phyloP scores from a whole-genome alignment of 2,113 vertebrate species.

The Hippocampus guttulatus region DNA sequence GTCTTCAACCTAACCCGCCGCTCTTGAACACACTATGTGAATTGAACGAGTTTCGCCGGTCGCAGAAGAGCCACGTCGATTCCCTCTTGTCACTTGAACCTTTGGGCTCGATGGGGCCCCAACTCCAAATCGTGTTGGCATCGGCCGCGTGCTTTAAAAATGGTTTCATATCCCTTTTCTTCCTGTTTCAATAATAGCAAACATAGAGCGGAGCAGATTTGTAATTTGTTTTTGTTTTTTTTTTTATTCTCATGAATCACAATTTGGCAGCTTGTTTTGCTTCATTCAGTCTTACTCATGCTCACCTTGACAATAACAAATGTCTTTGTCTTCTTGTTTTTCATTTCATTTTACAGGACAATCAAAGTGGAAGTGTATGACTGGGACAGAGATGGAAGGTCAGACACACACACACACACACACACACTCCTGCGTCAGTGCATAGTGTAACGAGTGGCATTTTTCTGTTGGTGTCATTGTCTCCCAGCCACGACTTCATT shows the following conservation, averaged over 20 bases:
- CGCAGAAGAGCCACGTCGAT: too few relatives aligned
- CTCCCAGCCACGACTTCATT: slow-evolving; percentile 89
- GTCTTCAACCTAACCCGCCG: too few relatives aligned
- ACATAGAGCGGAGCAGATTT: neutral
- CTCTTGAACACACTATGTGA: too few relatives aligned
- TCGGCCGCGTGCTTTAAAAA: neutral
- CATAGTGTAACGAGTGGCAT: neutral
- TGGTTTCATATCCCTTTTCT: slow-evolving; percentile 8
- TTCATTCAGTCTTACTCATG: neutral
- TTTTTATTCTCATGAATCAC: neutral
- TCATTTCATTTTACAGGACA: slow-evolving; percentile 69
- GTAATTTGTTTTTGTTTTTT: neutral
- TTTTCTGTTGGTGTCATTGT: slow-evolving; percentile 6
- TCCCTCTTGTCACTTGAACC: too few relatives aligned
- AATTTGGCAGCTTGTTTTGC: neutral
- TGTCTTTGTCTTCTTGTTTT: neutral
- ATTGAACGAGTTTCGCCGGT: too few relatives aligned
- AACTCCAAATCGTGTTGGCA: too few relatives aligned
- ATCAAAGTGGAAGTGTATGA: slow-evolving; percentile 94
- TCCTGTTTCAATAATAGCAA: slow-evolving; percentile 25
- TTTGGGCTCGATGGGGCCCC: too few relatives aligned
- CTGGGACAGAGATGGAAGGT: slow-evolving; percentile 95
- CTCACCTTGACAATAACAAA: slow-evolving; percentile 1
- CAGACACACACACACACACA: slow-evolving; percentile 29
- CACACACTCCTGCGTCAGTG: neutral